Conservation (phyloP, 2,113 vertebrate genomes). For the Alligator mississippiensis region DNA sequence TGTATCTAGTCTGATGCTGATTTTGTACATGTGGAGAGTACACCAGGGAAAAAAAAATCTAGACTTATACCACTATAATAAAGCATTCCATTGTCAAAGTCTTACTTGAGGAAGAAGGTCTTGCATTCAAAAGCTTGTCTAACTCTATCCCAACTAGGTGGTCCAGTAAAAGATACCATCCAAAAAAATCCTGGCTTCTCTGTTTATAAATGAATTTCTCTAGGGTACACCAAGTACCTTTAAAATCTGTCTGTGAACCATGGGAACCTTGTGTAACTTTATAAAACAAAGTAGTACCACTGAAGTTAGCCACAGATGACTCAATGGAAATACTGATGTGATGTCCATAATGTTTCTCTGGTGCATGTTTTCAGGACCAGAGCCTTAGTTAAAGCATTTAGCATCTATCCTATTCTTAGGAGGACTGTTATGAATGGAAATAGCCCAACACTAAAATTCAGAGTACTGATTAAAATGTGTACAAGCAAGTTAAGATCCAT, state of each 20-base stretch:
- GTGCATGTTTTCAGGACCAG: background rate
- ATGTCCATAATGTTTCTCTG: background rate
- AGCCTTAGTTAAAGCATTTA: background rate
- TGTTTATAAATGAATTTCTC: conserved; percentile 52
- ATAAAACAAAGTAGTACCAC: background rate
- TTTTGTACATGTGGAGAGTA: background rate
- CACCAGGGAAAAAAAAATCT: background rate
- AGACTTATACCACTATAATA: background rate
- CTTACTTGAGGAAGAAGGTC: background rate
- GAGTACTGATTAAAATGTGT: background rate
- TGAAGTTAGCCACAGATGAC: background rate
- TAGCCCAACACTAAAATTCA: background rate
- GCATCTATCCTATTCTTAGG: rapidly evolving
- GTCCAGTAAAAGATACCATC: too few species aligned
- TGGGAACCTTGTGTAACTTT: background rate
- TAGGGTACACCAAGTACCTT: conserved; percentile 18
- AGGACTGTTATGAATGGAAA: rapidly evolving
- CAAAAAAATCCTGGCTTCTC: background rate
- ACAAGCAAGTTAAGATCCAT: too few species aligned
- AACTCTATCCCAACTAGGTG: too few species aligned
- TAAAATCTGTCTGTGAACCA: conserved; percentile 23
- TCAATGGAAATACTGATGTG: background rate
- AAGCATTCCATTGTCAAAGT: background rate
- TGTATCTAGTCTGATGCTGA: background rate
- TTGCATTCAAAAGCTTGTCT: too few species aligned